These are phyloP conservation scores for Leucoraja ocellata DNA, from an alignment of 2,797 vertebrate genomes.

Conservation along the genomic window DNA sequence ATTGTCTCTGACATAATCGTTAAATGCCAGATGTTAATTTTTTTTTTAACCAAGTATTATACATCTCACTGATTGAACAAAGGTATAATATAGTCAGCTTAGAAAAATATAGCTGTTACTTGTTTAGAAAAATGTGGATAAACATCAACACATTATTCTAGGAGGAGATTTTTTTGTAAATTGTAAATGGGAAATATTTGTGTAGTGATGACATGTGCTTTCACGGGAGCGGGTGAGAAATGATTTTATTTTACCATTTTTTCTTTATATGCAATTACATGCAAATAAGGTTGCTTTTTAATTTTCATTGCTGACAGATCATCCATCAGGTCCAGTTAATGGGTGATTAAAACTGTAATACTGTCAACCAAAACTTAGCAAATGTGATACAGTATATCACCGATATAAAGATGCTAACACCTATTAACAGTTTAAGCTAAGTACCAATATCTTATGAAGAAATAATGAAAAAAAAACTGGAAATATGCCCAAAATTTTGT, in stretches of 20 bases:
- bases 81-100: slow-evolving; percentile 19
- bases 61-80: slow-evolving; percentile 31
- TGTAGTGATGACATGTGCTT: not conserved
- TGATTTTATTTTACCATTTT: slow-evolving; percentile 35
- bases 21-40: slow-evolving; percentile 95
- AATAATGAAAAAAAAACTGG: slow-evolving; percentile 28
- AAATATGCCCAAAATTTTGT: not conserved
- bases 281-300: slow-evolving; percentile 38
- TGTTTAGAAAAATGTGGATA: not conserved
- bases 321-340: slow-evolving; percentile 38
- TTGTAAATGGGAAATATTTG: slow-evolving; percentile 19
- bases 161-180: slow-evolving; percentile 3
- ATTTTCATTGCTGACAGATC: slow-evolving; percentile 37
- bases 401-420: slow-evolving; percentile 35
- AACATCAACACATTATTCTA: not conserved
- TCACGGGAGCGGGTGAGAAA: slow-evolving; percentile 12
- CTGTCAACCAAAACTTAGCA: slow-evolving; percentile 38
- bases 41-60: slow-evolving; percentile 41
- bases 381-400: slow-evolving; percentile 36
- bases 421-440: slow-evolving; percentile 36
- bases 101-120: not conserved
- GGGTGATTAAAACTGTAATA: slow-evolving; percentile 38
- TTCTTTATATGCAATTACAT: slow-evolving; percentile 38
- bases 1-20: slow-evolving; percentile 92
- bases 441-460: not conserved